Evolutionary conservation across 2,888 invertebrate species (phyloP), one percentile per base, ranked within the genome.

Genomic region (Orchesella flavescens): DNA sequence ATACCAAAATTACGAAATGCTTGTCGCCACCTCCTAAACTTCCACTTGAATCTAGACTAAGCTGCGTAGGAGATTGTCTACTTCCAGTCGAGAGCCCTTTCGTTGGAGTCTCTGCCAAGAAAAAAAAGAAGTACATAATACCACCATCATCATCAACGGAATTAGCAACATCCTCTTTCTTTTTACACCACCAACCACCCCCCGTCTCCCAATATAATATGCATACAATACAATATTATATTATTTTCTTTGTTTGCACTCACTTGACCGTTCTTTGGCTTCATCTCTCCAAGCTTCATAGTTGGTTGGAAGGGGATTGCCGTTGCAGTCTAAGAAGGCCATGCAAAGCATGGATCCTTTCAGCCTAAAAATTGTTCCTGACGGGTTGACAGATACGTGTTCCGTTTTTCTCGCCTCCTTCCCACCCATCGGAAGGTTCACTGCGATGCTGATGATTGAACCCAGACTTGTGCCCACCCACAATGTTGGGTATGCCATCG

Each of bases 381-480:
- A 21, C 88, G 97, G 95, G 90, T 96, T 94, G 89, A 97, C 94
- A 89, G 95, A 94, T 66, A 96, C 95, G 75, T 96, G 95, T 90
- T 96, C 96, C 87, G 95, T 93, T 90, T 94, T 94, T 89, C 97
- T 92, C 88, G 93, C 93, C 90, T 97, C 97, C 49, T 73, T 81
- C 75, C 94, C 92, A 89, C 95, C 94, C 84, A 95, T 94, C 3
- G 91, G 91, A 87, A 93, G 90, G 90, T 93, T 94, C 90, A 99
- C 94, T 91, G 95, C 94, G 91, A 99, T 94, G 86, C 97, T 97
- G 89, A 99, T 93, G 90, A 98, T 96, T 83, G 98, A 97, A 89
- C 99, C 99, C 89, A 96, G 93, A 91, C 97, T 97, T 88, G 98
- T 99, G 89, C 99, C 99, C 89, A 99, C 94, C 99, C 99, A 99